phyloP scores from a whole-genome alignment of 2,888 invertebrate genomes.

The Ferrisia virgata region DNA sequence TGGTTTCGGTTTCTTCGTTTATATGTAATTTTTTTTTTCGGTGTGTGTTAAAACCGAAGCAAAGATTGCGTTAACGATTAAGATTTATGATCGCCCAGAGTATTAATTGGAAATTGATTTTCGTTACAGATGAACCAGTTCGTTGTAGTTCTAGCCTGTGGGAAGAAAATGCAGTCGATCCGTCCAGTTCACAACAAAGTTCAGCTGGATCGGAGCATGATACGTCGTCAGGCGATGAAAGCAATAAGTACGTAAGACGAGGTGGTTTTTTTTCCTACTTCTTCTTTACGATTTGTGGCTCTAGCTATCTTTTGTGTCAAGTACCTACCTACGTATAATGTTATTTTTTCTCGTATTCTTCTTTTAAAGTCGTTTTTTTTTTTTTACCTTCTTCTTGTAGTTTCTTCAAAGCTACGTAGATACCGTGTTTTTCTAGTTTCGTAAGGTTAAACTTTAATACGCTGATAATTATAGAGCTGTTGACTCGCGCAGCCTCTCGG shows the following conservation, averaged over 20 bases:
- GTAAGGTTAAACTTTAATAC: slow-evolving; percentile 11
- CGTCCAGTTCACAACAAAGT: slow-evolving; percentile 50
- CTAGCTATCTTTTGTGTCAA: neutral
- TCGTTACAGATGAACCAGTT: slow-evolving; percentile 67
- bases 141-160: slow-evolving; percentile 51
- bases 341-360: too few species aligned
- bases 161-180: slow-evolving; percentile 50
- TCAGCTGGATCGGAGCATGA: slow-evolving; percentile 60
- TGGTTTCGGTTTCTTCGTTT: neutral
- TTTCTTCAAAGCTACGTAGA: neutral
- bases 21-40: neutral
- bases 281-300: neutral
- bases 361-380: too few species aligned
- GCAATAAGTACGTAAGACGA: slow-evolving; percentile 55
- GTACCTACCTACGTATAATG: too few species aligned
- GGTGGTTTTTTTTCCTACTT: neutral
- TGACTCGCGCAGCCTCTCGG: neutral
- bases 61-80: neutral
- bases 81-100: neutral
- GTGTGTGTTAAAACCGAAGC: neutral
- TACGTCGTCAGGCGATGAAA: slow-evolving; percentile 64
- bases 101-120: slow-evolving; percentile 19
- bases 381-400: neutral
- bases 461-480: slow-evolving; percentile 6
- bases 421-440: neutral